phyloP scores from a whole-genome alignment of 2,888 invertebrate genomes.

The Drosophila anomelani region DNA sequence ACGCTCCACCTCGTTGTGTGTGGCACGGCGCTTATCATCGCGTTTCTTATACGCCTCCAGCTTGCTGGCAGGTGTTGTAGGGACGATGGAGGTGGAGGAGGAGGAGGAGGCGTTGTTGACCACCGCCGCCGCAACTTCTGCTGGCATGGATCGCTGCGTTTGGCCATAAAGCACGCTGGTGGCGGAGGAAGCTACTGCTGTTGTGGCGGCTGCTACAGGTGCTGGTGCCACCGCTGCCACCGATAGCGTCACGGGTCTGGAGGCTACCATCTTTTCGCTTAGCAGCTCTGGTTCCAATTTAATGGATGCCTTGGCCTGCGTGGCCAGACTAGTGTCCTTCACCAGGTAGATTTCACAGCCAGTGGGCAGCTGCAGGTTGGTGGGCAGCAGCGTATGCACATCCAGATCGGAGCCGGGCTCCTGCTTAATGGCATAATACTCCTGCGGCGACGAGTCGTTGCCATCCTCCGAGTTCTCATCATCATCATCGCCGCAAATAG shows the following conservation, averaged over 20 bases:
- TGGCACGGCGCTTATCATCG: constrained; percentile 95
- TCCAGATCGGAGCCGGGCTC: constrained; percentile 71
- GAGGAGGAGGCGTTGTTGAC: too few species aligned
- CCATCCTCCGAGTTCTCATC: constrained; percentile 67
- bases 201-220: not conserved
- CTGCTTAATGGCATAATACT: constrained; percentile 78
- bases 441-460: constrained; percentile 69
- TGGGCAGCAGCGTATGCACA: constrained; percentile 70
- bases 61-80: constrained; percentile 53
- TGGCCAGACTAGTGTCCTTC: constrained; percentile 62
- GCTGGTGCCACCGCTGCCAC: constrained; percentile 26
- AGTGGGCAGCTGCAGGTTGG: constrained; percentile 74
- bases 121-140: not conserved
- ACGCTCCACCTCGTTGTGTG: constrained; percentile 98
- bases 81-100: not conserved
- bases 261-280: constrained; percentile 33
- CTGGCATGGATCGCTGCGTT: not conserved
- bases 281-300: constrained; percentile 69
- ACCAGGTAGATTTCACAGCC: constrained; percentile 83
- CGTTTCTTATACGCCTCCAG: constrained; percentile 86
- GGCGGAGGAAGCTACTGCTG: not conserved
- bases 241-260: constrained; percentile 4
- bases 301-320: constrained; percentile 50
- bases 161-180: constrained; percentile 9
- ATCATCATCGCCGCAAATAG: constrained; percentile 79